A percentile compares a stretch with the other conserved stretches of the same genome.
These are phyloP conservation scores for Chionoecetes opilio DNA, from an alignment of 1,140 invertebrate species.

Conservation along the genomic window DNA sequence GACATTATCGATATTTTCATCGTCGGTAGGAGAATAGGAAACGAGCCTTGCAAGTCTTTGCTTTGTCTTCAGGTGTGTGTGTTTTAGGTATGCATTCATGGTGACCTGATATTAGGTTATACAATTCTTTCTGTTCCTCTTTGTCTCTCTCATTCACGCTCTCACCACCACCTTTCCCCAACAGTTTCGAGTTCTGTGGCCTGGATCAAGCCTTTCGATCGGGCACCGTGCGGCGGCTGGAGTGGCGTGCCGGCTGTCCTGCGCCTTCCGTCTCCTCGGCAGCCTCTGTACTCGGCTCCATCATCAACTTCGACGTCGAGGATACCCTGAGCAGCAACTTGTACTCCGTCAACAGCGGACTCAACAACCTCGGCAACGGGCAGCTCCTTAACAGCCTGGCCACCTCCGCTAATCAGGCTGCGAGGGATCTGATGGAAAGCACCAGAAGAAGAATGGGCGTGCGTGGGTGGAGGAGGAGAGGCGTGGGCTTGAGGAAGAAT, in stretches of 20 bases:
- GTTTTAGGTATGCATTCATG: too few species aligned
- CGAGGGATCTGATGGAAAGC: constrained; percentile 54
- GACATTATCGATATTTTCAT: too few species aligned
- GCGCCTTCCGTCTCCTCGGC: constrained; percentile 52
- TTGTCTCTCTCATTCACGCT: too few species aligned
- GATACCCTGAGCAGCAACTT: constrained; percentile 70
- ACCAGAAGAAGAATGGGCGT: constrained; percentile 11
- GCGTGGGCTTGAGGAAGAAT: background rate
- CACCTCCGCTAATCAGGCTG: constrained; percentile 58
- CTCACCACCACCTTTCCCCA: background rate
- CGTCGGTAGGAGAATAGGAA: too few species aligned
- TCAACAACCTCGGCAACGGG: constrained; percentile 61
- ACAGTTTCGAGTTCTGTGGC: constrained; percentile 80
- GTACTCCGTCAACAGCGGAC: constrained; percentile 62
- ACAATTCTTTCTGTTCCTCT: too few species aligned
- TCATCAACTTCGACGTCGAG: constrained; percentile 74
- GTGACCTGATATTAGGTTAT: too few species aligned
- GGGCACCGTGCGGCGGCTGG: constrained; percentile 64
- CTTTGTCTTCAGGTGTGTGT: too few species aligned
- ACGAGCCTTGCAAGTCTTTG: too few species aligned
- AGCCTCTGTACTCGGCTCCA: constrained; percentile 67
- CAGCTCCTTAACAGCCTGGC: constrained; percentile 66
- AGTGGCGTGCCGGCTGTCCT: constrained; percentile 71
- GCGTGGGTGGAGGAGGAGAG: background rate
- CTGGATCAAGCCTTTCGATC: constrained; percentile 76